Evolutionary conservation across 1,140 invertebrate genomes (phyloP), one percentile per base, ranked within the genome.

Genomic region (Euborellia annulipes): DNA sequence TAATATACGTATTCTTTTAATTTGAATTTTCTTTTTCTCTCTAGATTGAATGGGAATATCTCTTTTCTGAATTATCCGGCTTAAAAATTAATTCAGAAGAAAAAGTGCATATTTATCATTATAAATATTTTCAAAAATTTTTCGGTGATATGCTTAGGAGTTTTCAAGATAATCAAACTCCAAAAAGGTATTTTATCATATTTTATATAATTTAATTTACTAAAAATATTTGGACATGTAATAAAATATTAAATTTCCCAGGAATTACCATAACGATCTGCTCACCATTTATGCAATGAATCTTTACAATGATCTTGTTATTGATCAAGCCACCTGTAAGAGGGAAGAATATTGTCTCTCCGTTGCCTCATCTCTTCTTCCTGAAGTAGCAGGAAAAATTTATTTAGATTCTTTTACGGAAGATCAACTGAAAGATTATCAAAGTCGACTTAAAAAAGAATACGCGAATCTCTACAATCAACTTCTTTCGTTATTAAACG

Each of bases 391-490:
- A 3, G 58, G 59, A 3, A 41, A 23, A 22, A 51, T 62, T 21
- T 62, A 61, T 27, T 47, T 60, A 13, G 52, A 51, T 11, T 57
- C 59, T 1, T 60, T 62, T 36, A 30, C 51, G 1, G 21, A 38
- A 0, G 44, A 54, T 3, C 49, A 60, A 49, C 42, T 57, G 19
- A 3, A 19, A 2, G 34, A 27, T 6, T 27, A 6, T 27, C 23
- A 27, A 27, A 3, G 7, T 34, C 3, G 13, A 36, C 14, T 19
- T 2, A 3, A 21, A 3, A 41, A n/a, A n/a, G n/a, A n/a, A n/a
- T n/a, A n/a, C n/a, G n/a, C n/a, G n/a, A n/a, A n/a, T n/a, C n/a
- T n/a, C n/a, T n/a, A n/a, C n/a, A n/a, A n/a, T n/a, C n/a, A n/a
- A n/a, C n/a, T n/a, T n/a, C n/a, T n/a, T n/a, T n/a, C n/a, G n/a